phyloP scores from a whole-genome alignment of 2,888 invertebrate genomes.

The Fabriciana adippe region DNA sequence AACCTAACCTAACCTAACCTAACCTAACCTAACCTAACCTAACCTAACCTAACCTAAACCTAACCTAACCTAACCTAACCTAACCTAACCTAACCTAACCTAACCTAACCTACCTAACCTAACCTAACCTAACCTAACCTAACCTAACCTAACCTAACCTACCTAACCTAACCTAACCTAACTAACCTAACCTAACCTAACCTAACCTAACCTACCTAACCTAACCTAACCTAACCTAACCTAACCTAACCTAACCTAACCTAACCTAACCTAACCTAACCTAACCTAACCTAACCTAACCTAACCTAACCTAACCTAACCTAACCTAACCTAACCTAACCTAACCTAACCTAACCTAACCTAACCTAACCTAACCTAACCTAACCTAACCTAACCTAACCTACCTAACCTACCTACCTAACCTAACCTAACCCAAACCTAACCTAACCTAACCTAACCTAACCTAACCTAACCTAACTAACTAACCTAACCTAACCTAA shows the following conservation, averaged over 20 bases:
- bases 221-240: slow-evolving; percentile 30
- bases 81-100: slow-evolving; percentile 23
- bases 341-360: too few species aligned
- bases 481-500: slow-evolving; percentile 34
- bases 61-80: slow-evolving; percentile 22
- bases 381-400: slow-evolving; percentile 12
- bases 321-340: slow-evolving; percentile 33
- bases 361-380: slow-evolving; percentile 24
- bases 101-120: slow-evolving; percentile 22
- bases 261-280: slow-evolving; percentile 31
- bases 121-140: slow-evolving; percentile 22
- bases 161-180: slow-evolving; percentile 15
- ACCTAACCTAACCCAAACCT: slow-evolving; percentile 32
- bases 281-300: slow-evolving; percentile 33
- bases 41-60: too few species aligned
- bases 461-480: slow-evolving; percentile 35
- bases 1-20: too few species aligned
- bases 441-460: slow-evolving; percentile 31
- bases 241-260: slow-evolving; percentile 29
- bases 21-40: too few species aligned
- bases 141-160: slow-evolving; percentile 18
- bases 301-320: slow-evolving; percentile 37
- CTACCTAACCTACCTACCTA: slow-evolving; percentile 26
- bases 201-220: slow-evolving; percentile 22
- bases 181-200: too few species aligned